Percentiles rank a stretch among this genome's conserved stretches.
Evolutionary conservation across 2,888 invertebrate species (phyloP).

Genomic region (Ecliptopera silaceata): DNA sequence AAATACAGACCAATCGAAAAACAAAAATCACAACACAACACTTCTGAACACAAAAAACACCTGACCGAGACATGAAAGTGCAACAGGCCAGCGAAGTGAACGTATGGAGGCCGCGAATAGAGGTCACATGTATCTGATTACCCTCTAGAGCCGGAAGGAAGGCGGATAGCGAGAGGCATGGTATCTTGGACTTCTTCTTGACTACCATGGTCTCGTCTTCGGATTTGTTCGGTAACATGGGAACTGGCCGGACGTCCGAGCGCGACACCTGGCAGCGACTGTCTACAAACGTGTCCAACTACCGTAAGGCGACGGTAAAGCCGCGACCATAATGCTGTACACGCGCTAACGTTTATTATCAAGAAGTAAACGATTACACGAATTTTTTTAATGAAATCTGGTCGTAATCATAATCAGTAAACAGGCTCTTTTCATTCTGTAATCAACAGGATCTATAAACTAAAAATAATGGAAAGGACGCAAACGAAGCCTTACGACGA

Average conservation of each 20-base stretch:
- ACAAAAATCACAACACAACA: slow-evolving; percentile 53
- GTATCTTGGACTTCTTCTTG: slow-evolving; percentile 80
- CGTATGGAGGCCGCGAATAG: slow-evolving; percentile 73
- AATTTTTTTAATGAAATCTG: not conserved
- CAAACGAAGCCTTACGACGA: too few species aligned
- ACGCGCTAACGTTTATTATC: slow-evolving; percentile 28
- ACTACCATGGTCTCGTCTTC: slow-evolving; percentile 75
- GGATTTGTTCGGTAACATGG: slow-evolving; percentile 72
- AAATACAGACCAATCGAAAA: slow-evolving; percentile 25
- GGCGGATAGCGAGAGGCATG: slow-evolving; percentile 75
- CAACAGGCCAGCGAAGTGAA: slow-evolving; percentile 68
- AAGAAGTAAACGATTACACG: not conserved
- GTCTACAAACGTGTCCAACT: slow-evolving; percentile 66
- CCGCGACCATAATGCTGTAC: slow-evolving; percentile 50
- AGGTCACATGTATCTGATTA: slow-evolving; percentile 65
- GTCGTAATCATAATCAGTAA: too few species aligned
- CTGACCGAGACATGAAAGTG: slow-evolving; percentile 80
- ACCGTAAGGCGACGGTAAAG: slow-evolving; percentile 64
- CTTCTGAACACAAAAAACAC: slow-evolving; percentile 69
- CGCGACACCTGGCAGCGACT: slow-evolving; percentile 67
- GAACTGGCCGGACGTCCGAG: slow-evolving; percentile 68
- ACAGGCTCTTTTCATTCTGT: too few species aligned
- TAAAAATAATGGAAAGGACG: too few species aligned
- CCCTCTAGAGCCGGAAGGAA: slow-evolving; percentile 79
- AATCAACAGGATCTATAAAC: too few species aligned